Evolutionary conservation across 1,140 invertebrate genomes (phyloP).

Genomic region (Drosophila repleta): DNA sequence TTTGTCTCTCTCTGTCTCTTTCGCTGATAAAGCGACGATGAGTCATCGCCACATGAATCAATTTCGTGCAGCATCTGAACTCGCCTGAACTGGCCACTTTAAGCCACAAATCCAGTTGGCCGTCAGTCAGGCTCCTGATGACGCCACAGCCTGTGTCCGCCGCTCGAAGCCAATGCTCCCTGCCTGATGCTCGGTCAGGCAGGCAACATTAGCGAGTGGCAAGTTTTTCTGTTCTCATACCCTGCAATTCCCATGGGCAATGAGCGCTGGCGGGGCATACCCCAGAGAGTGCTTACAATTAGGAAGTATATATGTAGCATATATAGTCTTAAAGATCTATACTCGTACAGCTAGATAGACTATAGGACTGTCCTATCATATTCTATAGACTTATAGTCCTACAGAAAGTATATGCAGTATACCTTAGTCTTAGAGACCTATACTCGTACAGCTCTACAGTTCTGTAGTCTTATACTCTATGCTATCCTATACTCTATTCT

Average conservation of each 20-base stretch:
- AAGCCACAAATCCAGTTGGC: slow-evolving; percentile 26
- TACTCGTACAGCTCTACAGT: no score
- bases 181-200: slow-evolving; percentile 1
- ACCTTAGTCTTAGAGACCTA: no score
- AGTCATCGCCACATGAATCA: slow-evolving; percentile 70
- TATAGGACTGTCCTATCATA: no score
- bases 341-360: no score
- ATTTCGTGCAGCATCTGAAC: slow-evolving; percentile 63
- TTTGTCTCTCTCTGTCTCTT: neutral
- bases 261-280: neutral
- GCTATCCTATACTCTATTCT: no score
- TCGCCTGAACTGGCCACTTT: slow-evolving; percentile 52
- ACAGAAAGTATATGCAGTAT: no score
- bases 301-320: no score
- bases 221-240: neutral
- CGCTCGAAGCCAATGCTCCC: no score
- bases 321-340: no score
- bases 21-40: slow-evolving; percentile 62
- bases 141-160: slow-evolving; percentile 21
- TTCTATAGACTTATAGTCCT: no score
- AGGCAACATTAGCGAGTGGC: slow-evolving; percentile 10
- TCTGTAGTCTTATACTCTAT: no score
- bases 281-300: no score
- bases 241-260: neutral
- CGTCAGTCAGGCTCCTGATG: slow-evolving; percentile 15